Evolutionary conservation across 2,797 vertebrate genomes (phyloP), one percentile per base, ranked within the genome.

Genomic region (Lutjanus argentimaculatus): DNA sequence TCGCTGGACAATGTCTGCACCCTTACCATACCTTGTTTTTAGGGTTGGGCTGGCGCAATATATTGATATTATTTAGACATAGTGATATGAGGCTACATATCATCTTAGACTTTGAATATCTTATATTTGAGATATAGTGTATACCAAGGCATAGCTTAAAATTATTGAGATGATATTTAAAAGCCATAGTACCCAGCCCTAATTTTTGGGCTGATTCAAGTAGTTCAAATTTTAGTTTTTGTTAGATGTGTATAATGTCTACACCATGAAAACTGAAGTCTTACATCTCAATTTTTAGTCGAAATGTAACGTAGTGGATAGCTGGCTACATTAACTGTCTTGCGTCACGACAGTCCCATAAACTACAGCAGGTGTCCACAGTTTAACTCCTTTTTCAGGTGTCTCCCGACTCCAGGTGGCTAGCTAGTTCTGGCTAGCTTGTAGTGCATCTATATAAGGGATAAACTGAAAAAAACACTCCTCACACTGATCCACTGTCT

Each of bases 401-500:
- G 62, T 65, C 13, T 45, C 21, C 43, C 5, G 9, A 22, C 56
- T 67, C 48, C 56, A 73, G 56, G 52, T 73, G 61, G 15, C 30
- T 22, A 40, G 62, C 8, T 56, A 15, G 6, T 6, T 7, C 15
- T 16, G 22, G 22, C 22, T 14, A 36, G 12, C 12, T 13, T 9
- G 25, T 42, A 40, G 53, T 55, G 53, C 25, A 48, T 30, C 22
- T 36, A 2, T 4, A 25, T 11, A 6, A 30, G 21, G n/a, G n/a
- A 17, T 22, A 43, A 6, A 22, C 57, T 42, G 5, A n/a, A n/a
- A 12, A 58, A 62, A 30, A 8, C 13, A 16, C 16, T 17, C 3
- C 13, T 42, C 43, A 12, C 4, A 15, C 15, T n/a, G 1, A 21
- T 59, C n/a, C 0, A 9, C 53, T 10, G 21, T 43, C 21, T 19